Evolutionary conservation across 1,140 invertebrate genomes (phyloP).

Genomic region (Drosophila pachea): DNA sequence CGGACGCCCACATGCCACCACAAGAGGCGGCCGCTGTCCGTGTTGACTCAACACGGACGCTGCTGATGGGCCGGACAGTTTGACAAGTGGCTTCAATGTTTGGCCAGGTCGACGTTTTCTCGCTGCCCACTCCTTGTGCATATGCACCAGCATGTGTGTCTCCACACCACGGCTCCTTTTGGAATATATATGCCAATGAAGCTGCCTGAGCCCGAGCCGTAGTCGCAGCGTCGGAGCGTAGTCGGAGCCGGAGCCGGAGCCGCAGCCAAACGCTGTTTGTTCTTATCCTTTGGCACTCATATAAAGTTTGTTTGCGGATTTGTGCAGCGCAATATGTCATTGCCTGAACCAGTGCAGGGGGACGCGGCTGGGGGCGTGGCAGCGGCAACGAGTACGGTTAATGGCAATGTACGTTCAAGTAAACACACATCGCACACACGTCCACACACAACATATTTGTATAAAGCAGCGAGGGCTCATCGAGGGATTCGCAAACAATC

Average conservation of each 20-base stretch:
- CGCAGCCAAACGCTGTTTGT: constrained; percentile 56
- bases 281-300: constrained; percentile 76
- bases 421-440: constrained; percentile 52
- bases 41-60: constrained; percentile 41
- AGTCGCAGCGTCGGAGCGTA: constrained; percentile 9
- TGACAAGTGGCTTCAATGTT: constrained; percentile 68
- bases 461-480: constrained; percentile 29
- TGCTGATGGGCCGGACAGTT: constrained; percentile 39
- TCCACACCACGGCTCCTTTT: not conserved
- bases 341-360: constrained; percentile 40
- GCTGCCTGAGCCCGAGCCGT: constrained; percentile 26
- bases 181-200: constrained; percentile 73
- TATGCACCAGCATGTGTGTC: not conserved
- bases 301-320: constrained; percentile 78
- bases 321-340: constrained; percentile 76
- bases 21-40: constrained; percentile 33
- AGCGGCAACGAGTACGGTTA: constrained; percentile 59
- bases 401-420: constrained; percentile 77
- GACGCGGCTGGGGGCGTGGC: not conserved
- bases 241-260: constrained; percentile 13
- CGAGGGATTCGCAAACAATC: not conserved
- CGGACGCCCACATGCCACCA: constrained; percentile 2
- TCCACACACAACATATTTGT: constrained; percentile 43
- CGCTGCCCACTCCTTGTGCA: constrained; percentile 22
- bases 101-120: constrained; percentile 34